Base-by-base conservation (phyloP, 2,113 vertebrate genomes). In the Phylloscopus trochilus region DNA sequence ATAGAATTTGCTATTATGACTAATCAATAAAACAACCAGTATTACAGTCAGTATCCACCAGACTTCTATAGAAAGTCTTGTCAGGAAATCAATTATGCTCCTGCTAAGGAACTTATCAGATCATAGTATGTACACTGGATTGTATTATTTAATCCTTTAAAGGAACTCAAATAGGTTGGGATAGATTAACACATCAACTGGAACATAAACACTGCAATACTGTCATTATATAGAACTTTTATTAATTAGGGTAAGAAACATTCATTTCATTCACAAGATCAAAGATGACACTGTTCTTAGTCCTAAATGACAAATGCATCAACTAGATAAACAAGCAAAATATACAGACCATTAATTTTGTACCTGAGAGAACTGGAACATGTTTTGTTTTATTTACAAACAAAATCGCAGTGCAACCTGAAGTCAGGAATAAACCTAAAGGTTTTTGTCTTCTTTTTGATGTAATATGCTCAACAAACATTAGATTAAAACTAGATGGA, bases 321-420 rank as follows among this genome's bases (percentile, higher is more conserved):
- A 83, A 77, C 39, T 18, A 80, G 28, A 83, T 43, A 87, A 96
- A 91, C n/a, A 60, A 77, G 37, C 33, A 94, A 78, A 93, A 91
- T 90, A 91, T 62, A 92, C 37, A 96, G 39, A 90, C 72, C 10
- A 46, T 52, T 18, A 68, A 37, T 76, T 63, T 35, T 88, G n/a
- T 69, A 95, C 91, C 86, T 95, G 92, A 96, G 95, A 83, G 53
- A 73, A 91, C 28, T 92, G 74, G 79, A 95, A 97, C 41, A 68
- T 49, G 37, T 68, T 83, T 76, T 77, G 13, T 33, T 87, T 90
- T 68, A 70, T 83, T 83, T 63, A 63, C 64, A 87, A 96, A 92
- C 26, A 92, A 81, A 89, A 83, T 0, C 1, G 2, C 49, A 90
- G 52, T 82, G 88, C 53, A 81, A 86, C 15, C 41, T 73, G 70